These are phyloP conservation scores for Poeciliopsis turrubarensis DNA, from an alignment of 2,113 vertebrate species.

Conservation along the genomic window DNA sequence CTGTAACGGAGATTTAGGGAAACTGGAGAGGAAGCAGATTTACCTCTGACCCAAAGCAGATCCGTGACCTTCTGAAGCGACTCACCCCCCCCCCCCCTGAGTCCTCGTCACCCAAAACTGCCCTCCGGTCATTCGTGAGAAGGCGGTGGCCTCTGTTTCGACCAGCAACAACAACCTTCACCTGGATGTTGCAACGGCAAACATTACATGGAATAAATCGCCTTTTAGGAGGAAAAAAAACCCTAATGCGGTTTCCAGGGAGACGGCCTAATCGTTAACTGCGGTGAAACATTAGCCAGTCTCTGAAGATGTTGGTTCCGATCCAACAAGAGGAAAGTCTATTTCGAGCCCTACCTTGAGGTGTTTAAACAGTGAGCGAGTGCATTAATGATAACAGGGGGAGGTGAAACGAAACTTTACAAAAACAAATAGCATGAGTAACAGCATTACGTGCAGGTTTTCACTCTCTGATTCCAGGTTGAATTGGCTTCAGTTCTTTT, in stretches of 20 bases:
- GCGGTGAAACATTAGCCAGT: slow-evolving; percentile 38
- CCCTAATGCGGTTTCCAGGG: neutral
- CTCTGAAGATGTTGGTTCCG: slow-evolving; percentile 4
- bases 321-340: neutral
- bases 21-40: slow-evolving; percentile 36
- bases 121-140: neutral
- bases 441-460: too few relatives aligned
- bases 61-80: neutral
- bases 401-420: neutral
- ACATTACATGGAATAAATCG: neutral
- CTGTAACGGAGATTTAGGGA: slow-evolving; percentile 4
- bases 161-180: neutral
- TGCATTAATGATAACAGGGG: neutral
- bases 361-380: slow-evolving; percentile 24
- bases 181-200: neutral
- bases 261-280: slow-evolving; percentile 46
- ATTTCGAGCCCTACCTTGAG: slow-evolving; percentile 4
- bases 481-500: too few relatives aligned
- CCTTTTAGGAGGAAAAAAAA: neutral
- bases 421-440: neutral
- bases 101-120: neutral
- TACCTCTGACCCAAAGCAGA: slow-evolving; percentile 13
- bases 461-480: too few relatives aligned
- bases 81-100: neutral
- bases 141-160: neutral